Evolutionary conservation across 2,797 vertebrate species (phyloP), one percentile per base, ranked within the genome.

Genomic region (Arremon brunneinucha): DNA sequence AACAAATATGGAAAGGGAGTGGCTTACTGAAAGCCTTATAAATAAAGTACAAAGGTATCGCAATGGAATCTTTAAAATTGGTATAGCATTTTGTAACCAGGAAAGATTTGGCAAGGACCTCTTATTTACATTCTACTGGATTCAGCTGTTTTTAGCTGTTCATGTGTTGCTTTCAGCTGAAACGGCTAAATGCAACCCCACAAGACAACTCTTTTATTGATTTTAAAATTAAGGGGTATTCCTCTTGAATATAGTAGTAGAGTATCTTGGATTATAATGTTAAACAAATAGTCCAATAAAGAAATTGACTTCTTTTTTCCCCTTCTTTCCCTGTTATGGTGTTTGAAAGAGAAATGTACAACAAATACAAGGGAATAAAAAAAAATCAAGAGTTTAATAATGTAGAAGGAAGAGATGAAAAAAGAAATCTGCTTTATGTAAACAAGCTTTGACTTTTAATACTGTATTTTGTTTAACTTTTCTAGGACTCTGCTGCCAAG

Each of bases 1-100:
- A 95, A 95, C 69, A 89, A 95, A 83, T 91, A 57, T 90, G 94
- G 90, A 96, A 95, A 96, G 93, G 94, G 95, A 94, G 96, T 94
- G 89, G 80, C 85, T 95, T 85, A 69, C 81, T 92, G 75, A 95
- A 95, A 93, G 57, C 78, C 89, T 92, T 94, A 92, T 95, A 90
- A 93, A 94, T 93, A 94, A 96, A 96, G 89, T 72, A 95, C 83
- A 87, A 91, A 96, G 91, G 71, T 95, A 85, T 96, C 27, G 0
- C 67, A 83, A 70, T 52, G 71, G 34, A 78, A 92, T 97, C 93
- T 96, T 94, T 92, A 83, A 88, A 89, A 82, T 24, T 68, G 69
- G 70, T 94, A 56, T 32, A 70, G 74, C 21, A n/a, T 87, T 95
- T 96, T 80, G 93, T 46, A 96, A 95, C 84, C 68, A 80, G 65